Evolutionary conservation across 2,888 invertebrate genomes (phyloP), one percentile per base, ranked within the genome.

Genomic region (Luffia ferchaultella): DNA sequence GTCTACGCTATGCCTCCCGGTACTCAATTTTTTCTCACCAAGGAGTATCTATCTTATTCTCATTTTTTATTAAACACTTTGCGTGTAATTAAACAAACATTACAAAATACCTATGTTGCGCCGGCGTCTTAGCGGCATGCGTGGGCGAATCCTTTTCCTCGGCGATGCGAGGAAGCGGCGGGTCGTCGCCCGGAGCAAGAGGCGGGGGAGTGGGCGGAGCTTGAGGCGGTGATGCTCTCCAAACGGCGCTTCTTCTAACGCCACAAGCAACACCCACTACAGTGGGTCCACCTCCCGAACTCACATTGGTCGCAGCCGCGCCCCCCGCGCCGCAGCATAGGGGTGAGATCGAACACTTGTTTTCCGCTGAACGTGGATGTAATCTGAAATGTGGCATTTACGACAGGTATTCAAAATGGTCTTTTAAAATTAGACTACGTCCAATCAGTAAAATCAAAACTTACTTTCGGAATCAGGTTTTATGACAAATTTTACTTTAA

Each of bases 311-410:
- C 17, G 44, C 18, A 51, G 46, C 46, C 54, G 43, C 58, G 52
- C 44, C 52, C 61, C 66, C 42, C 54, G 73, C 56, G 48, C 85
- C 85, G 85, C 83, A 92, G 70, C 87, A 93, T 3, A 96, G 75
- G 0, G 95, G 95, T 0, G 95, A 95, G 59, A 96, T 95, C 0
- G 91, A 89, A 62, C 89, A 89, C 63, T 95, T 95, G 15, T 86
- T 89, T 64, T 95, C 95, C 0, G 95, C 95, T 46, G 93, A 94
- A 17, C 96, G 90, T 0, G 96, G 96, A 73, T 96, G 96, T 45
- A 97, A 78, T 51, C 96, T 82, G 58, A 12, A 17, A 50, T n/a
- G n/a, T n/a, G n/a, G n/a, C n/a, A n/a, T n/a, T n/a, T n/a, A n/a
- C n/a, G 30, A 1, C 16, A 16, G 44, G 18, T n/a, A n/a, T n/a